Base-by-base conservation (phyloP, 2,888 invertebrate species). In the Drosophila macrospina region DNA sequence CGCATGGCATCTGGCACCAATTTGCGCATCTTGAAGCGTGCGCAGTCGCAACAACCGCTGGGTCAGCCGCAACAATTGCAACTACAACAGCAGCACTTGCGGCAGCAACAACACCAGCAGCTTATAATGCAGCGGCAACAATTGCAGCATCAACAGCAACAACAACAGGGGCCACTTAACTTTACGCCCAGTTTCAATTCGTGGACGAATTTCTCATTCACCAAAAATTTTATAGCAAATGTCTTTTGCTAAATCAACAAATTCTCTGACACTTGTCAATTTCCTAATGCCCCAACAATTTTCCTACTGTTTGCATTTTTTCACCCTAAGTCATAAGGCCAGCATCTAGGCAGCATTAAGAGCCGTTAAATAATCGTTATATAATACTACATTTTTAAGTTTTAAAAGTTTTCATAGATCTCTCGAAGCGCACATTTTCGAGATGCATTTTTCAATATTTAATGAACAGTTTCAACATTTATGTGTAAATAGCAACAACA, bases 151-250 rank as follows among this genome's bases (percentile, higher is more conserved):
- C 79, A 78, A 48, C 84, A 85, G 34, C 66, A 61, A 34, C 55
- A 42, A 8, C 69, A 59, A n/a, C 71, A 44, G 36, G 73, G 80
- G 51, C 77, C 75, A 3, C 52, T 81, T 44, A 89, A 89, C 66
- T 91, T 91, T 64, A 91, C 90, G 80, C 92, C 92, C 79, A 91
- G 83, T 86, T 91, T 91, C 50, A 91, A 91, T 88, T 91, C 92
- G 75, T 92, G 92, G 92, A 91, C 89, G 70, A 91, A 91, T 89
- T 92, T 92, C 73, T 91, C 92, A 74, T 92, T 92, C 83, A 91
- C 92, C 66, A 91, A 92, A 82, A 92, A 91, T 83, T 90, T 91
- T 71, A 92, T 92, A 81, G 88, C 92, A 72, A 91, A 92, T 78
- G 91, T 92, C 37, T 92, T 92, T 84, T 91, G 91, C 89, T 92